Base-by-base conservation (phyloP, 2,888 invertebrate species). In the Chloroclystis v-ata region DNA sequence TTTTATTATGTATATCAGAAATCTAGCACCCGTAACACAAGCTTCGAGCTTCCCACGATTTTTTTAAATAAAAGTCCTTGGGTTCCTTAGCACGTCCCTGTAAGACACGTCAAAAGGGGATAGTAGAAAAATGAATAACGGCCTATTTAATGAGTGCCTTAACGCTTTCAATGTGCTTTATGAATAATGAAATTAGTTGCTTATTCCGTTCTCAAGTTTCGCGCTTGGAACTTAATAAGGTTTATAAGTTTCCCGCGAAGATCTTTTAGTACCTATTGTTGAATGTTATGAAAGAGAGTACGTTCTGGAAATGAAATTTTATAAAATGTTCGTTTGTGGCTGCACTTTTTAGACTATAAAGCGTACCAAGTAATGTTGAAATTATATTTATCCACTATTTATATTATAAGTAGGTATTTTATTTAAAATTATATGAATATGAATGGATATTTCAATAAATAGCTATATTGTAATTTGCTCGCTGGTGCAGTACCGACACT, bases 101-200 rank as follows among this genome's bases (percentile, higher is more conserved):
- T 53, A 66, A 60, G 61, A 72, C 75, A 75, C 78, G 84, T 84
- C 87, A 82, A 73, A 38, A 78, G 68, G 69, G 75, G 84, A 85
- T 83, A 82, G 83, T 79, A 81, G 73, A 67, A 77, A 73, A 73
- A 82, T 85, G 82, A 87, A 76, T 78, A 78, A 87, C 75, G 75
- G 66, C 63, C 68, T 58, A 64, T 78, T 80, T 85, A 87, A 87
- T 83, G 84, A 87, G 79, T 81, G 79, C 84, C 78, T 85, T 85
- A 82, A 75, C 85, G 86, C 82, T 82, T 85, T 75, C 80, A 84
- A 87, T 86, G 81, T 83, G 82, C 82, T 83, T 84, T 86, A 85
- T 85, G 86, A 84, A 87, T 87, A 87, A 87, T 85, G 72, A 85
- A 87, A 86, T 87, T 84, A 84, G 85, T 79, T 78, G 80, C 81